Conservation (phyloP, 2,113 vertebrate species). For the Mustela lutreola region DNA sequence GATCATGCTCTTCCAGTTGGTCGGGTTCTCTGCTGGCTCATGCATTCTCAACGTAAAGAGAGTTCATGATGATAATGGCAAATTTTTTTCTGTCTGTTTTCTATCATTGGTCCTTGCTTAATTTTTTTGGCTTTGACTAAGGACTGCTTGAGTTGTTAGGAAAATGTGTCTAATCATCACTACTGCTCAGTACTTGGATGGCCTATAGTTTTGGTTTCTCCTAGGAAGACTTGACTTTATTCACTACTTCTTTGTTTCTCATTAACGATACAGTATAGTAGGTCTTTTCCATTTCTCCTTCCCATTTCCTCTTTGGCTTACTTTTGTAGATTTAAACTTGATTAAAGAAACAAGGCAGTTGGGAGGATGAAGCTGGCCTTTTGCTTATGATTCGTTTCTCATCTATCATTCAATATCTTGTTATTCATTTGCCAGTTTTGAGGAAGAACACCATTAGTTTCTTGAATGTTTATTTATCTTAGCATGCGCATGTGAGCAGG, state of each 20-base stretch:
- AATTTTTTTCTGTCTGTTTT: neutral
- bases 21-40: neutral
- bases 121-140: slow-evolving; percentile 27
- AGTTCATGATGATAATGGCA: neutral
- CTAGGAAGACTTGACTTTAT: slow-evolving; percentile 43
- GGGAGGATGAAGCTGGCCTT: neutral
- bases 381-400: neutral
- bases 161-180: neutral
- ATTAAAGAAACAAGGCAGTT: neutral
- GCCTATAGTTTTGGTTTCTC: neutral
- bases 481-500: neutral
- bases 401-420: neutral
- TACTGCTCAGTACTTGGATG: neutral
- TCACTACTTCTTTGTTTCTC: neutral
- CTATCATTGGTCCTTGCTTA: neutral
- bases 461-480: neutral
- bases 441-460: neutral
- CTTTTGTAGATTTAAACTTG: slow-evolving; percentile 6
- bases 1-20: neutral
- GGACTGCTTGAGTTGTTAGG: neutral
- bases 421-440: neutral
- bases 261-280: neutral
- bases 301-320: neutral
- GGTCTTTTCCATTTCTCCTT: neutral
- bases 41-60: neutral